phyloP scores from a whole-genome alignment of 2,797 vertebrate genomes.

The Notamacropus eugenii region DNA sequence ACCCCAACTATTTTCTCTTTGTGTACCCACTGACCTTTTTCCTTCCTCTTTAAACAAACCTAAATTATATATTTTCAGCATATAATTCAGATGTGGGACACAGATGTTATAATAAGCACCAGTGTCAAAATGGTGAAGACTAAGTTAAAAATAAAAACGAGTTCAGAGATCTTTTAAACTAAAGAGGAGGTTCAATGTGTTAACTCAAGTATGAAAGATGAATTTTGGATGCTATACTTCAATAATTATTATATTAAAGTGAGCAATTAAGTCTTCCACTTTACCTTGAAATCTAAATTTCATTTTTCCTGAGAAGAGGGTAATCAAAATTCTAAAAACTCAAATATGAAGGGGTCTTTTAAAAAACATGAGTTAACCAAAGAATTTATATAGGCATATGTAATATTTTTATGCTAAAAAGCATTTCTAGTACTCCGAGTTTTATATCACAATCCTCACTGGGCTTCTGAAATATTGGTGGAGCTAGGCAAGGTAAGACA shows the following conservation, averaged over 20 bases:
- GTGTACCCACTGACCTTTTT: constrained; percentile 33
- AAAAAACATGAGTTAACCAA: constrained; percentile 74
- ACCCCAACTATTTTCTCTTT: neutral
- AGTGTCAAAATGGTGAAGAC: constrained; percentile 45
- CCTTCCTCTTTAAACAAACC: constrained; percentile 22
- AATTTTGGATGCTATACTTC: constrained; percentile 77
- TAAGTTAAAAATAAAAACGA: constrained; percentile 50
- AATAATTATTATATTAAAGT: constrained; percentile 79
- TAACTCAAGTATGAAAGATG: constrained; percentile 68
- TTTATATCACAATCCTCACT: constrained; percentile 80
- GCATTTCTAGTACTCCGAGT: constrained; percentile 71
- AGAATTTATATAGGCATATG: constrained; percentile 77
- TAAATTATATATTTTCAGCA: constrained; percentile 57
- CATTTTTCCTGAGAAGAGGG: constrained; percentile 89
- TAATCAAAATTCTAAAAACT: constrained; percentile 83
- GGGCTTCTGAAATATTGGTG: constrained; percentile 76
- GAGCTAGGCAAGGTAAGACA: constrained; percentile 77
- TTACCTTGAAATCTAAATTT: constrained; percentile 79
- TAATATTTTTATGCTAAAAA: constrained; percentile 81
- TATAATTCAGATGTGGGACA: constrained; percentile 62
- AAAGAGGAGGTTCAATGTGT: constrained; percentile 55
- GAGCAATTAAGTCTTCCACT: constrained; percentile 76
- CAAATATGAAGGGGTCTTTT: constrained; percentile 81
- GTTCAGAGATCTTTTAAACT: constrained; percentile 71
- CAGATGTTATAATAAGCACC: constrained; percentile 70